Evolutionary conservation across 2,113 vertebrate species (phyloP).

Genomic region (Rousettus leschenaultii): DNA sequence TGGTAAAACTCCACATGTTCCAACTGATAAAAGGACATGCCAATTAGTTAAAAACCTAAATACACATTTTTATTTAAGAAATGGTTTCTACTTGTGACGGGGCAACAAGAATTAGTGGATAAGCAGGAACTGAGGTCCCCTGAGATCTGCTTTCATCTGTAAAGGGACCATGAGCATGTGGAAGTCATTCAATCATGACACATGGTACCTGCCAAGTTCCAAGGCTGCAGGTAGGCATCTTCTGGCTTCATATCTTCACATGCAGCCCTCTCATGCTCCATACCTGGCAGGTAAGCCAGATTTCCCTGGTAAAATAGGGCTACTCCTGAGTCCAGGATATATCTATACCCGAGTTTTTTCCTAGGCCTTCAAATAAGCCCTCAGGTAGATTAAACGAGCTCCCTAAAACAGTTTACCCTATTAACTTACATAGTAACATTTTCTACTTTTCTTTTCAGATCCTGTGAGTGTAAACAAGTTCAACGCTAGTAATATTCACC

Average conservation of each 20-base stretch:
- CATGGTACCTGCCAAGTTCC: not conserved
- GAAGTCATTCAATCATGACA: not conserved
- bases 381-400: not conserved
- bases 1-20: not conserved
- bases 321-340: not conserved
- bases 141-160: not conserved
- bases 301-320: not conserved
- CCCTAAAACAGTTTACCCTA: not conserved
- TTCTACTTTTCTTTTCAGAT: not conserved
- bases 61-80: not conserved
- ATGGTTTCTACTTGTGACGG: not conserved
- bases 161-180: not conserved
- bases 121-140: not conserved
- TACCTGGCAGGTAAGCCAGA: not conserved
- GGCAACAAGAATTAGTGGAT: not conserved
- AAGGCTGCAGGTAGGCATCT: not conserved
- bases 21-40: not conserved
- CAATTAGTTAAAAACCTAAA: not conserved
- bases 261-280: not conserved
- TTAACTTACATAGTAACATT: not conserved
- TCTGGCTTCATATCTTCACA: not conserved
- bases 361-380: not conserved
- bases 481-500: not conserved
- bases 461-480: not conserved
- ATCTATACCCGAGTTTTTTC: not conserved